These are phyloP conservation scores for Raja brachyura DNA, from an alignment of 2,113 vertebrate species.

Conservation along the genomic window DNA sequence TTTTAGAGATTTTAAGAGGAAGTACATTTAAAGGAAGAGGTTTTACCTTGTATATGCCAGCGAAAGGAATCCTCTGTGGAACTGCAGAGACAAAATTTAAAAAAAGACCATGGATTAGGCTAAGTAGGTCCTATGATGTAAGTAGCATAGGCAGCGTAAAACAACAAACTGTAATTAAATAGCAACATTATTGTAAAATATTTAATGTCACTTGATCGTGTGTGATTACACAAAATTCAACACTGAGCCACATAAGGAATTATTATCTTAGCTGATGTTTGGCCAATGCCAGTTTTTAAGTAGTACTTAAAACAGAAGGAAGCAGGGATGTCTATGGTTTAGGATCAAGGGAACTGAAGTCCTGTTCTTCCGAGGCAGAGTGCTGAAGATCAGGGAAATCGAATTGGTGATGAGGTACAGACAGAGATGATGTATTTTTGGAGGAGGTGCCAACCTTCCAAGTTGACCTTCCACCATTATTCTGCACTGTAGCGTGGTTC, in stretches of 20 bases:
- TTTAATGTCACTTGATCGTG: neutral
- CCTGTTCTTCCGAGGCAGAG: neutral
- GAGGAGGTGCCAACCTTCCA: neutral
- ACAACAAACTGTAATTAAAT: neutral
- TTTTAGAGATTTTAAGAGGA: neutral
- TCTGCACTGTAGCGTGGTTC: neutral
- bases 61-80: slow-evolving; percentile 91
- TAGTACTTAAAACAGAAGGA: neutral
- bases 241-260: neutral
- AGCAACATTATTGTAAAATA: too few relatives aligned
- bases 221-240: neutral
- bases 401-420: too few relatives aligned
- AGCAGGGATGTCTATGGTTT: neutral
- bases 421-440: too few relatives aligned
- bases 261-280: neutral
- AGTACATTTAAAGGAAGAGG: neutral
- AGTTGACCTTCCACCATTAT: neutral
- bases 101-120: neutral
- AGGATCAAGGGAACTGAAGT: neutral
- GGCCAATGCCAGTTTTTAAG: neutral
- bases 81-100: slow-evolving; percentile 63
- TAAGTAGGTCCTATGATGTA: neutral
- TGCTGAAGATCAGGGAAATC: neutral
- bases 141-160: neutral
- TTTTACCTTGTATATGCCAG: slow-evolving; percentile 91